phyloP scores from a whole-genome alignment of 2,113 vertebrate genomes.

The Erpornis zantholeuca region DNA sequence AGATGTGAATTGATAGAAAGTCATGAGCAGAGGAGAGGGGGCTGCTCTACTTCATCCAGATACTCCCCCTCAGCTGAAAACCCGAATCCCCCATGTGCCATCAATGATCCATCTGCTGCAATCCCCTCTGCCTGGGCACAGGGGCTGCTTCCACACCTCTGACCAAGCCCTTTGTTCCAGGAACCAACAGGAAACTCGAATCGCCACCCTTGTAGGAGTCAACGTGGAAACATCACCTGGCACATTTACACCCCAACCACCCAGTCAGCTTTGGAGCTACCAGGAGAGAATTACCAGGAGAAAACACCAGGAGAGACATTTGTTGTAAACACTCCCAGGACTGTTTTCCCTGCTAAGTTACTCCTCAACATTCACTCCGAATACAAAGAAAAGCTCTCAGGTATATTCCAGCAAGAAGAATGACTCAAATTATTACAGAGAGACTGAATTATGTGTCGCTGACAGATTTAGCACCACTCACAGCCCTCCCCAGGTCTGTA shows the following conservation, averaged over 20 bases:
- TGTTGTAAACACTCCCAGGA: neutral
- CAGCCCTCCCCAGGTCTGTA: neutral
- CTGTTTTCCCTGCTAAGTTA: neutral
- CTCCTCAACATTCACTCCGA: accelerated
- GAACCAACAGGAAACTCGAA: neutral
- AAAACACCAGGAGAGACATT: neutral
- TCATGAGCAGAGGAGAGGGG: neutral
- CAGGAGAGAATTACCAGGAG: neutral
- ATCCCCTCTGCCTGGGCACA: neutral
- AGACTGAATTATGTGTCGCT: neutral
- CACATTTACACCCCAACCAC: neutral
- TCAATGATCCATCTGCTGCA: neutral
- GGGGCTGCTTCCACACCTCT: neutral
- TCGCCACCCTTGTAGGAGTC: neutral
- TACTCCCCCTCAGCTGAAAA: neutral
- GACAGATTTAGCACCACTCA: neutral
- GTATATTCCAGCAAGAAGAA: neutral
- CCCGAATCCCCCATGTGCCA: neutral
- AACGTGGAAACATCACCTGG: neutral
- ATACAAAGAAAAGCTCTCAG: neutral
- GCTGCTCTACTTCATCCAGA: neutral
- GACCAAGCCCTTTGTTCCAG: neutral
- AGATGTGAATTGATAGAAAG: neutral
- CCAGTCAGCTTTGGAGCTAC: neutral
- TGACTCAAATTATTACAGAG: neutral